Base-by-base conservation (phyloP, 2,797 vertebrate species). In the Morus bassanus region DNA sequence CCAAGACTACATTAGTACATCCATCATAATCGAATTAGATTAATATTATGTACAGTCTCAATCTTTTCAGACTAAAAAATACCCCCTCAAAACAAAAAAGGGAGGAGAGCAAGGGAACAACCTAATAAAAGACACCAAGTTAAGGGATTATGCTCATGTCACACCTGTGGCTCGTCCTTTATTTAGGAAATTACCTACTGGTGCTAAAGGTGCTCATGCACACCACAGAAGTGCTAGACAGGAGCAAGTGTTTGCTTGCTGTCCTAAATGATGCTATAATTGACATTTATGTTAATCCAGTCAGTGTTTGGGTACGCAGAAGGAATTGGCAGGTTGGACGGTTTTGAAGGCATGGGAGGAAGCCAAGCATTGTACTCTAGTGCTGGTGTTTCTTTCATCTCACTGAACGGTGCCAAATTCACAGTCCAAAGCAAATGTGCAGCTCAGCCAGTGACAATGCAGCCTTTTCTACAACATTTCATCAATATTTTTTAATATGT, bases 271-370 rank as follows among this genome's bases (percentile, higher is more conserved):
- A 73, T 82, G 69, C 85, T 95, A 78, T 76, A 93, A 95, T 56
- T 95, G 92, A 95, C 93, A 92, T 76, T 91, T 76, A 73, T 79
- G 91, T 85, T 89, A 94, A 95, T 87, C 63, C 74, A 79, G 90
- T 73, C 91, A 87, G 61, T 87, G 79, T 96, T 87, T 89, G 75
- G 54, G 37, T 85, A 81, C 1, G 16, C 33, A 89, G 75, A 78
- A 86, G 50, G 76, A 94, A 86, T 3, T 96, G 93, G 96, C 95
- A 95, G 39, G 91, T 88, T 79, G 70, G 24, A 33, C 79, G 95
- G 76, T 93, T 95, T 85, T 95, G 85, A 78, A 86, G 79, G 60
- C 59, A 84, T n/a, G 67, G 43, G 67, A 73, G 51, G 74, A 87
- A 94, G 95, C 91, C 93, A 95, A 94, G 63, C 70, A 87, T 59